phyloP scores from a whole-genome alignment of 1,140 invertebrate genomes.

The Listronotus bonariensis region DNA sequence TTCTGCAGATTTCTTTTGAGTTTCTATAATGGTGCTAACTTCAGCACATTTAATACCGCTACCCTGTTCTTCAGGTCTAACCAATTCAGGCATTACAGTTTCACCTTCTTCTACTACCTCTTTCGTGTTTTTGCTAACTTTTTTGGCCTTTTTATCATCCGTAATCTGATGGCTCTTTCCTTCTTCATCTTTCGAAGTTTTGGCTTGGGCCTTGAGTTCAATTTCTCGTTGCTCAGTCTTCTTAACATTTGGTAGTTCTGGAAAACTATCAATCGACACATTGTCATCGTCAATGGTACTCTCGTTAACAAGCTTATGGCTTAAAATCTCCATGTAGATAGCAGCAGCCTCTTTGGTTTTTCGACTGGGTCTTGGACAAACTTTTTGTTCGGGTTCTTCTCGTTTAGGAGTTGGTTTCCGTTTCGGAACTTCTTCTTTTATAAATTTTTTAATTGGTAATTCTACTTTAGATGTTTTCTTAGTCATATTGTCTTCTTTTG shows the following conservation, averaged over 20 bases:
- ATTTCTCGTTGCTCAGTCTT: conserved; percentile 66
- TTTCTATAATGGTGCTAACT: background rate
- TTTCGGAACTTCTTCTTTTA: conserved; percentile 10
- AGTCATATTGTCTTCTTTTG: background rate
- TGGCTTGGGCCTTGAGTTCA: conserved; percentile 60
- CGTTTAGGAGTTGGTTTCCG: conserved; percentile 10
- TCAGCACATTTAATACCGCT: background rate
- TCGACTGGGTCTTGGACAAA: conserved; percentile 61
- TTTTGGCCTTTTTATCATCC: conserved; percentile 31
- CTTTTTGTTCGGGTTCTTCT: conserved; percentile 7
- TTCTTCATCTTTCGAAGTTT: conserved; percentile 49
- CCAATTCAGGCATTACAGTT: no score
- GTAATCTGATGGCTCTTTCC: conserved; percentile 45
- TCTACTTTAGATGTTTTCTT: background rate
- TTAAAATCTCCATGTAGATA: conserved; percentile 75
- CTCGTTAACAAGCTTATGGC: conserved; percentile 66
- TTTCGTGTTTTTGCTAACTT: conserved; percentile 29
- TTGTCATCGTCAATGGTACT: conserved; percentile 65
- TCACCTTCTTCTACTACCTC: background rate
- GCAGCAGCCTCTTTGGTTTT: conserved; percentile 78
- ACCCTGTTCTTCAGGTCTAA: no score
- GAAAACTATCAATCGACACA: conserved; percentile 68
- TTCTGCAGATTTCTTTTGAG: conserved; percentile 8
- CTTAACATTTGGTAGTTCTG: conserved; percentile 68
- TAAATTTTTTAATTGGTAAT: background rate